Evolutionary conservation across 2,888 invertebrate genomes (phyloP).

Genomic region (Tortrix viridana): DNA sequence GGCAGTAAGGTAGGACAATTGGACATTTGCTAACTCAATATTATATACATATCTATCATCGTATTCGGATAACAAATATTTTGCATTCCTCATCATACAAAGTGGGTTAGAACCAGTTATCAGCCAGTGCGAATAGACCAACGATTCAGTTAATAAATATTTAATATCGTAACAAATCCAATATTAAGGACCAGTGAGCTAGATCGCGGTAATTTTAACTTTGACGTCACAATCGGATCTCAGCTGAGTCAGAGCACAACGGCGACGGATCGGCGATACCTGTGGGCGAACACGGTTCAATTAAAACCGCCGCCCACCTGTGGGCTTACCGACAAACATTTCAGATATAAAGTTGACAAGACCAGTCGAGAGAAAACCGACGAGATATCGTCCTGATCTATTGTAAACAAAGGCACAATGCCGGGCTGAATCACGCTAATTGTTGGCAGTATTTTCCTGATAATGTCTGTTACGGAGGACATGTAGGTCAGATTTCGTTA

Average conservation of each 20-base stretch:
- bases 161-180: not conserved
- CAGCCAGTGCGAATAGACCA: no score
- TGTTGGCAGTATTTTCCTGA: no score
- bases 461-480: no score
- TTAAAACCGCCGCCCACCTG: constrained; percentile 38
- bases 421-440: not conserved
- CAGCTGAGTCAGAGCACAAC: constrained; percentile 36
- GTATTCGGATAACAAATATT: no score
- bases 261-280: constrained; percentile 29
- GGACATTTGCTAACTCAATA: no score
- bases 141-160: no score
- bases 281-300: constrained; percentile 40
- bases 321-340: constrained; percentile 23
- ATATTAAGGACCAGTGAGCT: not conserved
- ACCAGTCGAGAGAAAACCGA: constrained; percentile 29
- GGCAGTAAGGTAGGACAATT: no score
- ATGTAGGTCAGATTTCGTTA: no score
- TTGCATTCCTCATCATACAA: no score
- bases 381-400: constrained; percentile 7
- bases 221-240: constrained; percentile 24
- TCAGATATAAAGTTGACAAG: constrained; percentile 10
- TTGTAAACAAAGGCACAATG: constrained; percentile 1
- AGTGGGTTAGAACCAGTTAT: no score
- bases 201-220: constrained; percentile 10
- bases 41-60: no score